These are phyloP conservation scores for Megalops atlanticus DNA, from an alignment of 2,113 vertebrate species.

Conservation along the genomic window DNA sequence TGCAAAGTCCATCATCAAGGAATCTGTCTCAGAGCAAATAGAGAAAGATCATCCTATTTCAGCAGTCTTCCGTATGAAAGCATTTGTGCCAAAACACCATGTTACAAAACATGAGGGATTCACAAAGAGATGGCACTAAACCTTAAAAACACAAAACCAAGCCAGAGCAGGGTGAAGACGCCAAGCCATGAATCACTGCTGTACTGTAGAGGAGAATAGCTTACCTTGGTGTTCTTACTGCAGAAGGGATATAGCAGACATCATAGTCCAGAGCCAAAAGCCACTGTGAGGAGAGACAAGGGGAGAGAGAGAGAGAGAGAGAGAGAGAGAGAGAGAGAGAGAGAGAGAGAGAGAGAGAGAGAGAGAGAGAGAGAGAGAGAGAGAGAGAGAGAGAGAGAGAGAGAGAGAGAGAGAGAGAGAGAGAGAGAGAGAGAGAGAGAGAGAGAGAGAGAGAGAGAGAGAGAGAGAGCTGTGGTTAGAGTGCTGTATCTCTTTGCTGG, in stretches of 20 bases:
- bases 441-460: constrained; percentile 44
- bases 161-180: neutral
- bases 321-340: constrained; percentile 46
- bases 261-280: constrained; percentile 68
- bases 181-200: neutral
- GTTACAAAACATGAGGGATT: neutral
- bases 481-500: constrained; percentile 8
- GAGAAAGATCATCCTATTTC: neutral
- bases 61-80: neutral
- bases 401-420: constrained; percentile 49
- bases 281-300: constrained; percentile 55
- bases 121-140: neutral
- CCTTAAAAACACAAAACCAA: neutral
- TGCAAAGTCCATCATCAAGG: neutral
- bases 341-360: constrained; percentile 47
- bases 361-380: constrained; percentile 43
- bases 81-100: neutral
- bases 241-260: constrained; percentile 68
- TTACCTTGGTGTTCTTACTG: constrained; percentile 71
- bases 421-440: neutral
- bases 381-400: constrained; percentile 37
- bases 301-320: constrained; percentile 32
- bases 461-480: constrained; percentile 24
- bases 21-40: neutral
- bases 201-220: constrained; percentile 4